A percentile compares a stretch with the other conserved stretches of the same genome.
phyloP scores from a whole-genome alignment of 2,888 invertebrate genomes.

The Ophion ventricosus region DNA sequence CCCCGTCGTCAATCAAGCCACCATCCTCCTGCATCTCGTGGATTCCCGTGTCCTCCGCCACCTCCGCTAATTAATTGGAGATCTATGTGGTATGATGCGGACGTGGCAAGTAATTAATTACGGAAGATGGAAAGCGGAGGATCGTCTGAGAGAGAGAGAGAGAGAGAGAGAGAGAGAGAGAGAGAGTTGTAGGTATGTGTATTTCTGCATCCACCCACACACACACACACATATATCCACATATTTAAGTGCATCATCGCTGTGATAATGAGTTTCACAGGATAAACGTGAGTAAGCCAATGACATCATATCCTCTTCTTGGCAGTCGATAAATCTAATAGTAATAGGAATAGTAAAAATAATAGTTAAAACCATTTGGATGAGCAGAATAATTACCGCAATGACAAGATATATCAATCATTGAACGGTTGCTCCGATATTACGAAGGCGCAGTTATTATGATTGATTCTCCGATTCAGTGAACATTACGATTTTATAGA shows the following conservation, averaged over 20 bases:
- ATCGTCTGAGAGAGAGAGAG: neutral
- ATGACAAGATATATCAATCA: slow-evolving; percentile 21
- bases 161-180: neutral
- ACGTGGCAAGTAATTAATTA: slow-evolving; percentile 63
- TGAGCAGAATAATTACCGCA: slow-evolving; percentile 7
- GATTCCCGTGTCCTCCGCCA: slow-evolving; percentile 2
- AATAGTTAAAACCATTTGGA: too few species aligned
- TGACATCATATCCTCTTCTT: slow-evolving; percentile 40
- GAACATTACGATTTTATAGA: neutral
- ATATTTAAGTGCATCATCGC: slow-evolving; percentile 38
- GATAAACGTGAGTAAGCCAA: slow-evolving; percentile 34
- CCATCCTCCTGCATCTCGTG: slow-evolving; percentile 14
- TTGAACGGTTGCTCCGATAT: neutral
- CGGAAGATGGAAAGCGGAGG: slow-evolving; percentile 30
- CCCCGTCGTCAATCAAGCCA: slow-evolving; percentile 15
- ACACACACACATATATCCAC: neutral
- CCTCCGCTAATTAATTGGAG: slow-evolving; percentile 61
- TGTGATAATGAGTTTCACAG: slow-evolving; percentile 52
- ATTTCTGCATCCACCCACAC: neutral
- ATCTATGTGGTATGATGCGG: slow-evolving; percentile 61
- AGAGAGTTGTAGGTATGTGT: neutral
- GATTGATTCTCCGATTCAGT: neutral
- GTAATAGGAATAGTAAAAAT: too few species aligned
- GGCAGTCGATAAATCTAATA: slow-evolving; percentile 47
- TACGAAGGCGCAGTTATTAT: slow-evolving; percentile 1